Evolutionary conservation across 2,888 invertebrate genomes (phyloP).

Genomic region (Torymus texanus): DNA sequence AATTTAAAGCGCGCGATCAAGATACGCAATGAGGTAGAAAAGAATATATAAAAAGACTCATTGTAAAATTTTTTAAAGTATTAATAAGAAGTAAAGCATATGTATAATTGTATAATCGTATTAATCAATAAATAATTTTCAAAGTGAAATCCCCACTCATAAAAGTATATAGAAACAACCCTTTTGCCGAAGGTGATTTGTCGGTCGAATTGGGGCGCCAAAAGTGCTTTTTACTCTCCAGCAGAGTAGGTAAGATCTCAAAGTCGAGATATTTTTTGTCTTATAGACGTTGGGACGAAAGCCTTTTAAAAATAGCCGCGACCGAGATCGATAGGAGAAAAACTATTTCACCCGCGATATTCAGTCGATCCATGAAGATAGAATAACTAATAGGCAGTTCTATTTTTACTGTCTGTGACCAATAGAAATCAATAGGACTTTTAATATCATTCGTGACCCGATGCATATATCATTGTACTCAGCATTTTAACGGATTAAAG

Average conservation of each 20-base stretch:
- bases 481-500: too few relatives aligned
- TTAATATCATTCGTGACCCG: too few relatives aligned
- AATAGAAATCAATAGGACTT: neutral
- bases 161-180: neutral
- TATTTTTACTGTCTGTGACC: neutral
- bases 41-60: too few relatives aligned
- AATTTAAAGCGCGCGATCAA: too few relatives aligned
- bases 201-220: slow-evolving; percentile 2
- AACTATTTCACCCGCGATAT: neutral
- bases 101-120: too few relatives aligned
- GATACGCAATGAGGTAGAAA: too few relatives aligned
- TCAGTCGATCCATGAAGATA: neutral
- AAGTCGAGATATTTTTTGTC: slow-evolving; percentile 13
- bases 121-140: too few relatives aligned
- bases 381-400: slow-evolving; percentile 15
- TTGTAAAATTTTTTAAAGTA: too few relatives aligned
- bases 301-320: slow-evolving; percentile 14
- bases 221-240: neutral
- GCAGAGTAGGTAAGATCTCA: neutral
- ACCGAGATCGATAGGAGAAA: slow-evolving; percentile 19
- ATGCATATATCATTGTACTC: too few relatives aligned
- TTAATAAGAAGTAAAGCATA: too few relatives aligned
- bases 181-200: neutral
- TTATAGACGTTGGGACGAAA: neutral
- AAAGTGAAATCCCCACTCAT: too few relatives aligned